Evolutionary conservation across 2,797 vertebrate genomes (phyloP).

Genomic region (Chelon auratus): DNA sequence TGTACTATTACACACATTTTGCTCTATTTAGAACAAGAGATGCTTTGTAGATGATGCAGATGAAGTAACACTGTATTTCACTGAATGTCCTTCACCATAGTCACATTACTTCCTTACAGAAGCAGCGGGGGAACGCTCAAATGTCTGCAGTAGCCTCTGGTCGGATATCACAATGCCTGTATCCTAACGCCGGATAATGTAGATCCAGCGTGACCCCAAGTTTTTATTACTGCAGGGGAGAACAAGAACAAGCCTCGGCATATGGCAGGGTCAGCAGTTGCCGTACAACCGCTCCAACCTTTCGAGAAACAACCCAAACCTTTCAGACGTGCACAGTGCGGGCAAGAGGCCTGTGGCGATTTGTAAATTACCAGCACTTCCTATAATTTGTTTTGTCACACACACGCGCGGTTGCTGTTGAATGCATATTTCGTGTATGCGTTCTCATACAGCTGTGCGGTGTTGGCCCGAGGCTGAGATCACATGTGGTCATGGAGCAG

Average conservation of each 20-base stretch:
- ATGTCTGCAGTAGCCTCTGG: conserved; percentile 15
- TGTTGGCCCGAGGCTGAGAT: conserved; percentile 33
- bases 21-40: no score
- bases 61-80: not conserved
- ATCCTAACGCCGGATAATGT: not conserved
- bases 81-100: not conserved
- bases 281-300: not conserved
- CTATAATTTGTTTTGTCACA: conserved; percentile 24
- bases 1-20: no score
- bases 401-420: conserved; percentile 23
- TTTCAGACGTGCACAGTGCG: conserved; percentile 7
- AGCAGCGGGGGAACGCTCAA: not conserved
- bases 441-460: conserved; percentile 6
- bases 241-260: conserved; percentile 19
- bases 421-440: conserved; percentile 29
- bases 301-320: conserved; percentile 30
- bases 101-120: conserved; percentile 6
- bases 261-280: conserved; percentile 25
- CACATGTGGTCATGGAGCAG: conserved; percentile 15
- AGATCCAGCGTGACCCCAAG: conserved; percentile 12
- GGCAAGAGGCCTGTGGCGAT: not conserved
- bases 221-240: not conserved
- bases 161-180: conserved; percentile 20
- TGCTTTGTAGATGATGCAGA: not conserved
- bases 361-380: conserved; percentile 18